Evolutionary conservation across 2,888 invertebrate genomes (phyloP).

Genomic region (Agonopterix alstromeriana): DNA sequence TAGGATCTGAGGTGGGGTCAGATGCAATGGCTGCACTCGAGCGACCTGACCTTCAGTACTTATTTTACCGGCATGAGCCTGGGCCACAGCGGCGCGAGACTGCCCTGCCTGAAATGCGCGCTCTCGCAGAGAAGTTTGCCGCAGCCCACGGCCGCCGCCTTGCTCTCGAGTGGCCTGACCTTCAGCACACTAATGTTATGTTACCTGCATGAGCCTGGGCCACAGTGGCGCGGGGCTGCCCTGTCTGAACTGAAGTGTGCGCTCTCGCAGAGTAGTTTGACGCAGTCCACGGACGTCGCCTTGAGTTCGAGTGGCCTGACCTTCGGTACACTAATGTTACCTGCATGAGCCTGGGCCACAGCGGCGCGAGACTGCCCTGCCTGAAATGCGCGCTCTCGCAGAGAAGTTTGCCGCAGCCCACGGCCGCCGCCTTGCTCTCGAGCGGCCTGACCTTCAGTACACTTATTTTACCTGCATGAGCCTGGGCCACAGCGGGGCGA

Average conservation of each 20-base stretch:
- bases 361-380: slow-evolving; percentile 71
- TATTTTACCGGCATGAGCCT: slow-evolving; percentile 69
- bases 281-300: too few species aligned
- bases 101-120: slow-evolving; percentile 72
- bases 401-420: slow-evolving; percentile 91
- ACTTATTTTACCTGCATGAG: slow-evolving; percentile 67
- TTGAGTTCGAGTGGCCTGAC: too few species aligned
- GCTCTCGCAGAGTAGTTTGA: slow-evolving; percentile 88
- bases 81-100: slow-evolving; percentile 80
- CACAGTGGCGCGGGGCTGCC: slow-evolving; percentile 78
- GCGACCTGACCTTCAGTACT: too few species aligned
- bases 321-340: slow-evolving; percentile 25
- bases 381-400: slow-evolving; percentile 84
- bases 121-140: slow-evolving; percentile 90
- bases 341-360: slow-evolving; percentile 79
- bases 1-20: too few species aligned
- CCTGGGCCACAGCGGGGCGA: slow-evolving; percentile 78
- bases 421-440: slow-evolving; percentile 94
- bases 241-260: slow-evolving; percentile 76
- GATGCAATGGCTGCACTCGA: too few species aligned
- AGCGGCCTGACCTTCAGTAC: too few species aligned
- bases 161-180: slow-evolving; percentile 92
- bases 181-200: slow-evolving; percentile 80
- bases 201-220: slow-evolving; percentile 78
- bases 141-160: too few species aligned